These are phyloP conservation scores for Illadopsis cleaveri DNA, from an alignment of 2,113 vertebrate genomes.

Conservation along the genomic window DNA sequence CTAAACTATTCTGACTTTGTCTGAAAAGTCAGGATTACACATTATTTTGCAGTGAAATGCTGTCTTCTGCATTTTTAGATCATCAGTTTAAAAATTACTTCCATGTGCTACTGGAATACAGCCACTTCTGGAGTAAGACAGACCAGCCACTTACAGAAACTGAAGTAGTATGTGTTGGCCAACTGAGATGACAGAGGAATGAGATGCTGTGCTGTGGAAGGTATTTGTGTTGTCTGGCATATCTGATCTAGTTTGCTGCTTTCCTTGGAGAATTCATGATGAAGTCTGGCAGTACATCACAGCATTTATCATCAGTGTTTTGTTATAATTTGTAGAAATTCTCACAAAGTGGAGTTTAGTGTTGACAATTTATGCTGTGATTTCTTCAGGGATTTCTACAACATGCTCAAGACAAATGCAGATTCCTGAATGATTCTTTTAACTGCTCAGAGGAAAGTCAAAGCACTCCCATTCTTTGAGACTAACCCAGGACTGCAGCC, in stretches of 20 bases:
- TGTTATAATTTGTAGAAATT: constrained; percentile 40
- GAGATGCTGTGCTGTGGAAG: not conserved
- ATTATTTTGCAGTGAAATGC: not conserved
- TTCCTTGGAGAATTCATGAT: constrained; percentile 26
- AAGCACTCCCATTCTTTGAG: not conserved
- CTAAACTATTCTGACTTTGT: not conserved
- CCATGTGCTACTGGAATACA: not conserved
- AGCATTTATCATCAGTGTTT: constrained; percentile 23
- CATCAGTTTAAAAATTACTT: not conserved
- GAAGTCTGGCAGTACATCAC: constrained; percentile 30
- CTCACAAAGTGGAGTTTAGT: constrained; percentile 5
- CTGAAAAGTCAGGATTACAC: not conserved
- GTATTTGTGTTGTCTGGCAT: constrained; percentile 19
- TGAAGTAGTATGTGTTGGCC: not conserved
- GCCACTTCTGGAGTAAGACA: not conserved
- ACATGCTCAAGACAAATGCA: not conserved
- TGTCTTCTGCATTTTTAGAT: not conserved
- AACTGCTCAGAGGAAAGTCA: not conserved
- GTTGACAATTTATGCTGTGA: not conserved
- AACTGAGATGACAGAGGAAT: not conserved
- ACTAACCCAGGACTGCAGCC: not conserved
- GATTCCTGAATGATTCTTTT: not conserved
- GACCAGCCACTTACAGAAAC: not conserved
- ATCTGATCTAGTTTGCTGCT: constrained; percentile 14
- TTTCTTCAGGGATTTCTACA: constrained; percentile 25